Percentiles rank a stretch among this genome's conserved stretches.
Conservation (phyloP, 2,888 invertebrate species). For the Eretmocerus hayati region DNA sequence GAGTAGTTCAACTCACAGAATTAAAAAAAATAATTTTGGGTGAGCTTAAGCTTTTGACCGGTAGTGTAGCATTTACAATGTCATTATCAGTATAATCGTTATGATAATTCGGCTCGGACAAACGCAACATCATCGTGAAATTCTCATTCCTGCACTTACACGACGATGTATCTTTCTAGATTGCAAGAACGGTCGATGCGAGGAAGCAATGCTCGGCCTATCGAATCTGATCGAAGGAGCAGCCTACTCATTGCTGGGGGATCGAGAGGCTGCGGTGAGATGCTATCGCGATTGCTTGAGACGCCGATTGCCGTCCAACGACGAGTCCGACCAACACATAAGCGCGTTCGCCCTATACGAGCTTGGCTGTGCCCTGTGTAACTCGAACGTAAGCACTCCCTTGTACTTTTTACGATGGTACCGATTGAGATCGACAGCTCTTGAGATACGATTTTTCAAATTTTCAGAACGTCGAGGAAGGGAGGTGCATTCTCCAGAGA, state of each 20-base stretch:
- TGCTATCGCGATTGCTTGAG: constrained; percentile 36
- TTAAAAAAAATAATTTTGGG: too few species aligned
- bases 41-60: too few species aligned
- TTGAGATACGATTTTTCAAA: background rate
- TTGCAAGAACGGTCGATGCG: constrained; percentile 34
- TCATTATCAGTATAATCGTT: too few species aligned
- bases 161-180: constrained; percentile 39
- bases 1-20: too few species aligned
- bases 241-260: constrained; percentile 46
- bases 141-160: background rate
- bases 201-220: constrained; percentile 54
- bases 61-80: too few species aligned
- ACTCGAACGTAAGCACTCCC: constrained; percentile 30
- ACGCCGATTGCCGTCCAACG: constrained; percentile 30
- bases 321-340: constrained; percentile 48
- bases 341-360: constrained; percentile 62
- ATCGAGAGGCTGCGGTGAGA: constrained; percentile 33
- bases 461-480: constrained; percentile 52
- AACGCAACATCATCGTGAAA: background rate
- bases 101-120: too few species aligned
- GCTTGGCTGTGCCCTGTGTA: constrained; percentile 47
- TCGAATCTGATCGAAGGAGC: constrained; percentile 51
- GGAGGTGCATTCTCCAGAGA: constrained; percentile 48
- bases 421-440: background rate
- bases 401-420: background rate